A percentile compares a stretch with the other conserved stretches of the same genome.
Conservation (phyloP, 2,797 vertebrate genomes). For the Lepus oiostolus region DNA sequence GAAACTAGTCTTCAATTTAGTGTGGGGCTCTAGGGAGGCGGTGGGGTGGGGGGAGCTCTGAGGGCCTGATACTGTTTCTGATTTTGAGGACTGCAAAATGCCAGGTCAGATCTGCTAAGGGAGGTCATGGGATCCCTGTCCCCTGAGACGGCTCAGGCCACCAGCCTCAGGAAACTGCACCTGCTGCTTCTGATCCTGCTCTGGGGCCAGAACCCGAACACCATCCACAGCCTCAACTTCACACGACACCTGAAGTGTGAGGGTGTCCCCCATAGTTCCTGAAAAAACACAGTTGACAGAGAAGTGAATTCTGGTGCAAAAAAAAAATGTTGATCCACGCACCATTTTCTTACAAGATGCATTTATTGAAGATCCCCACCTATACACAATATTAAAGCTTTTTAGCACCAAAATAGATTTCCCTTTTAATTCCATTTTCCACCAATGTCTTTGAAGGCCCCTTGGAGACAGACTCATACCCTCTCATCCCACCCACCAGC, state of each 20-base stretch:
- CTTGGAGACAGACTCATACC: not conserved
- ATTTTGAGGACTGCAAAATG: not conserved
- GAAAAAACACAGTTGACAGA: too few relatives aligned
- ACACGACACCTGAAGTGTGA: not conserved
- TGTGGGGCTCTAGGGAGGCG: not conserved
- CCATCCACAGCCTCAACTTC: not conserved
- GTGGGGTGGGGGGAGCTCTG: not conserved
- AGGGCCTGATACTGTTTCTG: not conserved
- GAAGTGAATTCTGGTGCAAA: too few relatives aligned
- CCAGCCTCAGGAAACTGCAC: not conserved
- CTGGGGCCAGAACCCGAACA: not conserved
- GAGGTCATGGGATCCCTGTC: not conserved
- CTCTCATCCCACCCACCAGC: accelerated
- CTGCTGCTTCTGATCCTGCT: not conserved
- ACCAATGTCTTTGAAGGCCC: too few relatives aligned
- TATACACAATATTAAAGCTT: too few relatives aligned
- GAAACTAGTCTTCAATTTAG: accelerated
- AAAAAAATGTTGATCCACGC: too few relatives aligned
- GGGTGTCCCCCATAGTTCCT: too few relatives aligned
- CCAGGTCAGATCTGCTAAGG: not conserved
- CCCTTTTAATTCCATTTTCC: too few relatives aligned
- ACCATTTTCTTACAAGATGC: too few relatives aligned
- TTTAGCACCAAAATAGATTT: too few relatives aligned
- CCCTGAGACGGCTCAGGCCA: not conserved
- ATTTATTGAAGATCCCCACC: too few relatives aligned